phyloP scores from a whole-genome alignment of 2,888 invertebrate species.

The Eristalinus aeneus region DNA sequence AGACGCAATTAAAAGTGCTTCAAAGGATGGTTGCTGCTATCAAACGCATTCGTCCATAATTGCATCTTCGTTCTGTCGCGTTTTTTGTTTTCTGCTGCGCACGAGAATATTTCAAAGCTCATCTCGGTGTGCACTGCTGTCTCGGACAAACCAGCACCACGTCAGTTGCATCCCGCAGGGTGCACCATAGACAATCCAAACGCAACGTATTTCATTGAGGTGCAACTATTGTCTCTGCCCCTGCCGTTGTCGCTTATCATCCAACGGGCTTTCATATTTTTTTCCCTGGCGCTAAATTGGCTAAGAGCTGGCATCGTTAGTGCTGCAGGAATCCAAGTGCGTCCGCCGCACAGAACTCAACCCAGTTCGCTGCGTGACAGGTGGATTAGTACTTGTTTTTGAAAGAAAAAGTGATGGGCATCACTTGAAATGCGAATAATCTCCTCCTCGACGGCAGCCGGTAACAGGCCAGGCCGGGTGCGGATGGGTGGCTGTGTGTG shows the following conservation, averaged over 20 bases:
- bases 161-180: conserved; percentile 39
- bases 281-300: conserved; percentile 52
- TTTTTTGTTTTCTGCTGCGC: neutral
- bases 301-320: conserved; percentile 13
- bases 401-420: conserved; percentile 65
- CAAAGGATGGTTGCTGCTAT: conserved; percentile 41
- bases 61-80: conserved; percentile 49
- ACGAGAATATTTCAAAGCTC: conserved; percentile 1
- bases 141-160: conserved; percentile 42
- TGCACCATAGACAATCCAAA: conserved; percentile 15
- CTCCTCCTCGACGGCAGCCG: conserved; percentile 18
- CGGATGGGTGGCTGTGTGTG: conserved; percentile 7
- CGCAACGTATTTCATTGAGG: conserved; percentile 46
- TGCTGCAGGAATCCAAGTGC: neutral
- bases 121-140: conserved; percentile 28
- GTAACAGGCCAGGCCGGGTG: conserved; percentile 10
- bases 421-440: conserved; percentile 61
- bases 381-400: conserved; percentile 47
- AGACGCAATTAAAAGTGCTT: conserved; percentile 40
- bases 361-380: conserved; percentile 38
- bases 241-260: neutral
- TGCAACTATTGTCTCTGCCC: conserved; percentile 2
- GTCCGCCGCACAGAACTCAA: conserved; percentile 33
- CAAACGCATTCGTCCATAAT: conserved; percentile 63
- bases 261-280: neutral